Evolutionary conservation across 2,797 vertebrate genomes (phyloP).

Genomic region (Microctenopoma stevenorrisi): DNA sequence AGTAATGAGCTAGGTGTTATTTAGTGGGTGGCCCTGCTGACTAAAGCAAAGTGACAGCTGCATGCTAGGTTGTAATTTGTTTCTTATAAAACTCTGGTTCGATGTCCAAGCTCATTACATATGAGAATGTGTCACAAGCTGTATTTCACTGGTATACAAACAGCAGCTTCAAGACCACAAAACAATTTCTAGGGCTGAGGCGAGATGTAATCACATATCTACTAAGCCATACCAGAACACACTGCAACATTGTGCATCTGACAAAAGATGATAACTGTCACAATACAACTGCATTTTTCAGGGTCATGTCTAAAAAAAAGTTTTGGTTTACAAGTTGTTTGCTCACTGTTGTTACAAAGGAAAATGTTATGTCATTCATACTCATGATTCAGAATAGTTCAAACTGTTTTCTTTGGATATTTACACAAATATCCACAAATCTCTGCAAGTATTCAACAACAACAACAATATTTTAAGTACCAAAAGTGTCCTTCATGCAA

Average conservation of each 20-base stretch:
- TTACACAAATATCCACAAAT: no score
- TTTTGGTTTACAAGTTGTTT: not conserved
- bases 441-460: no score
- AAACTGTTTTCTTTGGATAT: not conserved
- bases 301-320: not conserved
- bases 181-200: constrained; percentile 33
- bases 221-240: not conserved
- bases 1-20: constrained; percentile 79
- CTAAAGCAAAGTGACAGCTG: constrained; percentile 79
- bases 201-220: constrained; percentile 35
- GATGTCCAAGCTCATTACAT: constrained; percentile 72
- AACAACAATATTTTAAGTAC: no score
- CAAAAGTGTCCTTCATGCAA: no score
- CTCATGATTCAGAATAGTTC: not conserved
- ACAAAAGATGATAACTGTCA: not conserved
- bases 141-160: constrained; percentile 55
- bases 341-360: not conserved
- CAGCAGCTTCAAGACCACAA: constrained; percentile 45
- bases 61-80: constrained; percentile 82
- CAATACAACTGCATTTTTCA: constrained; percentile 3
- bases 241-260: constrained; percentile 12
- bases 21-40: constrained; percentile 75
- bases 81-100: constrained; percentile 76
- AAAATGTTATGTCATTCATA: not conserved
- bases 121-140: constrained; percentile 69